phyloP scores from a whole-genome alignment of 2,797 vertebrate genomes.

The Cynodonichthys magdalenae region DNA sequence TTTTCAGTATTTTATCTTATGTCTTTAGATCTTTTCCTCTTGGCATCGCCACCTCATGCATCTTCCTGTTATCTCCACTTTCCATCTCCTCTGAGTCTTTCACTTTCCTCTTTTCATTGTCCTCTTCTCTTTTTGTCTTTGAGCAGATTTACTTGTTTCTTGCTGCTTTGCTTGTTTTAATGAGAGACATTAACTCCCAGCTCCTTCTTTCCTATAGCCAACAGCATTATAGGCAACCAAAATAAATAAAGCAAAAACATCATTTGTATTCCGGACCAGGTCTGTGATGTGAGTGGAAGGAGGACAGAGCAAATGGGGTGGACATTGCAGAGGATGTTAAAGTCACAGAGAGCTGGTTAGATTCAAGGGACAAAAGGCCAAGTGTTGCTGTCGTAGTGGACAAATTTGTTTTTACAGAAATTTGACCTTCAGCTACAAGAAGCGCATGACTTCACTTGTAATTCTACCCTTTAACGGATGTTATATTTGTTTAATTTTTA shows the following conservation, averaged over 20 bases:
- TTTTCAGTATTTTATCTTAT: constrained; percentile 21
- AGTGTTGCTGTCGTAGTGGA: not conserved
- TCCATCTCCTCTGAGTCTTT: not conserved
- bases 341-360: constrained; percentile 57
- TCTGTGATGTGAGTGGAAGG: constrained; percentile 42
- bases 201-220: constrained; percentile 53
- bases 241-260: constrained; percentile 53
- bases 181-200: constrained; percentile 35
- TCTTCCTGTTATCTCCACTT: constrained; percentile 16
- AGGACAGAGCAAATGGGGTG: not conserved
- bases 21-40: constrained; percentile 8
- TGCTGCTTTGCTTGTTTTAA: constrained; percentile 38
- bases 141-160: constrained; percentile 25
- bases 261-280: constrained; percentile 73
- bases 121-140: constrained; percentile 27
- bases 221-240: constrained; percentile 53
- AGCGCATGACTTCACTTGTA: constrained; percentile 7
- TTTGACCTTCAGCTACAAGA: constrained; percentile 44
- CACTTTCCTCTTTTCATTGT: constrained; percentile 25
- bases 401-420: constrained; percentile 23
- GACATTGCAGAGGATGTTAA: constrained; percentile 34
- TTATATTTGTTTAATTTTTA: no score
- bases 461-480: no score
- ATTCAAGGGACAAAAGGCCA: constrained; percentile 36
- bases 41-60: constrained; percentile 6